phyloP scores from a whole-genome alignment of 2,888 invertebrate genomes.

The Sepiola atlantica region DNA sequence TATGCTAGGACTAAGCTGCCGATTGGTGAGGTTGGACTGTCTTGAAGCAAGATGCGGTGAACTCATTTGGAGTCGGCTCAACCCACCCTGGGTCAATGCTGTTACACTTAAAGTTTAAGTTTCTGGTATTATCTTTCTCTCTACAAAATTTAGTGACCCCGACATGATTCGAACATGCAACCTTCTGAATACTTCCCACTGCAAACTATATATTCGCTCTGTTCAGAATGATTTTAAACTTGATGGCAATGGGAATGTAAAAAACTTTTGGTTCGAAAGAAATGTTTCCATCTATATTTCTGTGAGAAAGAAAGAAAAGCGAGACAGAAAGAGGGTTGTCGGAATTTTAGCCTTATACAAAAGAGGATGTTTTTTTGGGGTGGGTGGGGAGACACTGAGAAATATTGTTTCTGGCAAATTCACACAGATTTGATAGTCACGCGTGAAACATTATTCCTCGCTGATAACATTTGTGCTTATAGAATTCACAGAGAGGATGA shows the following conservation, averaged over 20 bases:
- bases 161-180: too few species aligned
- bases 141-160: too few species aligned
- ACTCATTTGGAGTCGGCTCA: too few species aligned
- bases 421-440: neutral
- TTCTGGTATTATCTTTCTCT: too few species aligned
- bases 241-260: neutral
- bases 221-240: neutral
- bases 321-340: neutral
- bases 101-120: too few species aligned
- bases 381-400: neutral
- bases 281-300: neutral
- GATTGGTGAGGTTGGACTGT: too few species aligned
- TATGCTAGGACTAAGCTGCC: too few species aligned
- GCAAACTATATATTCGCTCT: neutral
- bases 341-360: neutral
- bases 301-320: neutral
- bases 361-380: neutral
- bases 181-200: neutral
- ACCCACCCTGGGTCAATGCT: too few species aligned
- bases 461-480: slow-evolving; percentile 5
- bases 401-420: neutral
- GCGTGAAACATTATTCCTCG: neutral
- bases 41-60: too few species aligned
- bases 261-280: neutral
- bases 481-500: neutral